phyloP scores from a whole-genome alignment of 2,113 vertebrate species.

The Ailurus styani region DNA sequence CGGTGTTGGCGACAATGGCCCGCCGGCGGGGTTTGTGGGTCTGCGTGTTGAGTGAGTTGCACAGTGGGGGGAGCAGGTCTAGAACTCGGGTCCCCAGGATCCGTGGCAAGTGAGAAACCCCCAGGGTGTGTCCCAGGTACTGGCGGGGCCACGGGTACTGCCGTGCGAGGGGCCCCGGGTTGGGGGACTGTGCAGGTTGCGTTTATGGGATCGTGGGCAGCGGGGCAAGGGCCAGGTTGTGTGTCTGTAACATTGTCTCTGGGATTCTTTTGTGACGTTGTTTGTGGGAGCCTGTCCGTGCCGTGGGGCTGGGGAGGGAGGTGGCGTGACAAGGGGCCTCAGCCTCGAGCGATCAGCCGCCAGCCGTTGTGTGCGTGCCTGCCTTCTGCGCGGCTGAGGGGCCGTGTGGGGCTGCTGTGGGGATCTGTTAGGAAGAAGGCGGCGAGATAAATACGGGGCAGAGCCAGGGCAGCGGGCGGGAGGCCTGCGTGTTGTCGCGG shows the following conservation, averaged over 20 bases:
- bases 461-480: not conserved
- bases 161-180: not conserved
- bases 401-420: not conserved
- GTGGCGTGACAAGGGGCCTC: constrained; percentile 70
- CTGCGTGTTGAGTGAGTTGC: not conserved
- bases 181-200: not conserved
- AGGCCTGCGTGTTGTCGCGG: not conserved
- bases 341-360: not conserved
- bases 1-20: not conserved
- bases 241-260: constrained; percentile 48
- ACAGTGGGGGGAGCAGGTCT: not conserved
- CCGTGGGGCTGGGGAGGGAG: constrained; percentile 52
- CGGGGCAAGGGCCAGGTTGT: not conserved
- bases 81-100: not conserved
- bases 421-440: not conserved
- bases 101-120: not conserved
- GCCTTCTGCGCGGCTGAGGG: not conserved
- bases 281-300: constrained; percentile 54
- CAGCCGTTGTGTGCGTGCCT: constrained; percentile 29
- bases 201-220: constrained; percentile 20
- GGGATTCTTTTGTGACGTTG: constrained; percentile 68
- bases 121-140: not conserved
- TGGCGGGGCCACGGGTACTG: not conserved
- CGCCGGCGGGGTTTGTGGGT: not conserved
- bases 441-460: constrained; percentile 27